Percentiles rank a stretch among this genome's conserved stretches.
These are phyloP conservation scores for Tiaroga cobitis DNA, from an alignment of 2,797 vertebrate genomes.

Conservation along the genomic window DNA sequence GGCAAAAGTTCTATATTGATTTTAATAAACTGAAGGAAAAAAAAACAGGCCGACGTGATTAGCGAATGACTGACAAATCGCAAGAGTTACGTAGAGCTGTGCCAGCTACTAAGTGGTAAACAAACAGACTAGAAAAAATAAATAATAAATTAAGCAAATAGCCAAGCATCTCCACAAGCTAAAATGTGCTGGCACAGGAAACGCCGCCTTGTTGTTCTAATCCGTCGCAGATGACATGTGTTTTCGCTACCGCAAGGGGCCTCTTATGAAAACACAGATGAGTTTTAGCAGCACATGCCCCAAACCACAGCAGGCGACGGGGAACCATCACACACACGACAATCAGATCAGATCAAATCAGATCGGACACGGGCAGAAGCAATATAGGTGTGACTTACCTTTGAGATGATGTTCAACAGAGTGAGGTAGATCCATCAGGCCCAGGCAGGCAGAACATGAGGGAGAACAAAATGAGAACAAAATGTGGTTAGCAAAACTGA, in stretches of 20 bases:
- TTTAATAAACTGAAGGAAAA: background rate
- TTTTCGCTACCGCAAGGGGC: constrained; percentile 54
- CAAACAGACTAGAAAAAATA: constrained; percentile 25
- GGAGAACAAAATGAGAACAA: constrained; percentile 40
- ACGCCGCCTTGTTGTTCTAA: constrained; percentile 58
- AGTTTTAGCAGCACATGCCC: constrained; percentile 65
- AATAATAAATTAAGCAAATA: constrained; percentile 29
- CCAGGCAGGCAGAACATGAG: constrained; percentile 57
- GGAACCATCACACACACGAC: constrained; percentile 51
- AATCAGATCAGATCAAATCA: constrained; percentile 56
- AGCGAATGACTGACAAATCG: constrained; percentile 29
- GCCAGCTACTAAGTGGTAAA: constrained; percentile 34
- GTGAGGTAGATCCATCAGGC: constrained; percentile 47
- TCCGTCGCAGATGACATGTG: constrained; percentile 21
- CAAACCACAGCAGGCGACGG: constrained; percentile 37
- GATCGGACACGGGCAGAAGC: constrained; percentile 42
- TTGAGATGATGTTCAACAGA: constrained; percentile 43
- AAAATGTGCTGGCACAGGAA: constrained; percentile 32
- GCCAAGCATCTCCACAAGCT: constrained; percentile 21
- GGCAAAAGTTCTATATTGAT: constrained; percentile 40
- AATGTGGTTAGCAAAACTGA: constrained; percentile 41
- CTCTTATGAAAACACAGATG: constrained; percentile 59
- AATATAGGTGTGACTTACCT: constrained; percentile 68
- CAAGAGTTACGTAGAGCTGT: constrained; percentile 9
- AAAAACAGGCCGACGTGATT: background rate